Conservation (phyloP, 2,888 invertebrate species). For the Protophormia terraenovae region DNA sequence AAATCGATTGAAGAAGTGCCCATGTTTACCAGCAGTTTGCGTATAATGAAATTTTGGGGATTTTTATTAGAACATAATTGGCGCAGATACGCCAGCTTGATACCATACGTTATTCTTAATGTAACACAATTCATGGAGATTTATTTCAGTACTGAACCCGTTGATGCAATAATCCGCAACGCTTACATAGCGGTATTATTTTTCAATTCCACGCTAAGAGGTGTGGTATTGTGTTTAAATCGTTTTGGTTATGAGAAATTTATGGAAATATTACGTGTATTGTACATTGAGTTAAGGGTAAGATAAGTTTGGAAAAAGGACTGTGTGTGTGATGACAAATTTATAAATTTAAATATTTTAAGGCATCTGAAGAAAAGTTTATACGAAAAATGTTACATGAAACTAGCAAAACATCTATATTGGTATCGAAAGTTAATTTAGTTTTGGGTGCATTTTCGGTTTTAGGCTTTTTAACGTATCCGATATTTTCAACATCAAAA, state of each 20-base stretch:
- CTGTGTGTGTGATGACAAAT: not conserved
- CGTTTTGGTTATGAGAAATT: constrained; percentile 73
- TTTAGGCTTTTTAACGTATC: constrained; percentile 74
- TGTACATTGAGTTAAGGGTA: constrained; percentile 73
- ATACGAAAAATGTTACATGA: constrained; percentile 69
- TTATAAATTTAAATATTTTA: not conserved
- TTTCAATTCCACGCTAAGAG: constrained; percentile 73
- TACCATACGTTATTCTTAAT: constrained; percentile 72
- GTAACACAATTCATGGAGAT: constrained; percentile 74
- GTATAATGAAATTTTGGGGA: constrained; percentile 76
- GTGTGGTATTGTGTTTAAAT: constrained; percentile 70
- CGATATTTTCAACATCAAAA: constrained; percentile 73
- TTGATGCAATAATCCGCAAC: constrained; percentile 75
- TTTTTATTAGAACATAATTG: constrained; percentile 76
- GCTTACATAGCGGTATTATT: constrained; percentile 75
- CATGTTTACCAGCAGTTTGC: constrained; percentile 72
- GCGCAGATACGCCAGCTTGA: constrained; percentile 75
- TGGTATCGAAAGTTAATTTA: constrained; percentile 73
- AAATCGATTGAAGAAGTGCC: constrained; percentile 73
- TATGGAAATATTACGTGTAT: constrained; percentile 70
- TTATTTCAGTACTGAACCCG: constrained; percentile 72
- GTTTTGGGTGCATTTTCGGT: constrained; percentile 73
- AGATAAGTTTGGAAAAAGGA: no score
- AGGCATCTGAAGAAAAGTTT: constrained; percentile 68
- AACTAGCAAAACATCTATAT: constrained; percentile 69